Evolutionary conservation across 2,888 invertebrate species (phyloP), one percentile per base, ranked within the genome.

Genomic region (Ophion obscuratus): DNA sequence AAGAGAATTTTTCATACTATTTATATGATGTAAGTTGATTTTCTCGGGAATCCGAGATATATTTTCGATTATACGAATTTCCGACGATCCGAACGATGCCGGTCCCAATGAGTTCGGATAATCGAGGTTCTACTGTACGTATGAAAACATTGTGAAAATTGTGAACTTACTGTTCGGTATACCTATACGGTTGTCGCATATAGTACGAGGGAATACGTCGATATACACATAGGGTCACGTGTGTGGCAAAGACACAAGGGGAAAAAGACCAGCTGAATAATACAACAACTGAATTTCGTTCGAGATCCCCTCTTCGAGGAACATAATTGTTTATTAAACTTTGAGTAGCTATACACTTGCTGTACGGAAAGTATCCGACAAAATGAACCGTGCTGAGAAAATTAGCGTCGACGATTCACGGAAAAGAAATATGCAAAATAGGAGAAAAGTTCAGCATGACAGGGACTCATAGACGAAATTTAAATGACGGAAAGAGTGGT

Each of bases 151-250:
- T 70, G 70, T 68, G 44, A 27, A 67, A 74, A 81, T 70, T 62
- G 44, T 44, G 47, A 61, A 79, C 44, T 70, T 70, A 77, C 77
- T 66, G 67, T 67, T 10, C 24, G 20, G 59, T 77, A 40, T 40
- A 27, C 36, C 36, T 47, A 59, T 62, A 31, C 36, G 7, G 53
- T 53, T 53, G 14, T 53, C 53, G 53, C 53, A 17, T 59, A 70
- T 62, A 27, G 71, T 64, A n/a, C 47, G n/a, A 62, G 64, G 57
- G 71, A 64, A 80, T 53, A 53, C 64, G 71, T 80, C 80, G 80
- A 80, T 71, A 80, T 17, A 53, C 14, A 5, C 11, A 53, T 53
- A 53, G 68, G 6, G 53, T 64, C 64, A 71, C 71, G 64, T 31
- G 68, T 44, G 61, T 61, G 31, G 40, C n/a, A 27, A 17, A 14